Percentiles rank a stretch among this genome's conserved stretches.
Conservation (phyloP, 2,797 vertebrate species). For the Macropodus opercularis region DNA sequence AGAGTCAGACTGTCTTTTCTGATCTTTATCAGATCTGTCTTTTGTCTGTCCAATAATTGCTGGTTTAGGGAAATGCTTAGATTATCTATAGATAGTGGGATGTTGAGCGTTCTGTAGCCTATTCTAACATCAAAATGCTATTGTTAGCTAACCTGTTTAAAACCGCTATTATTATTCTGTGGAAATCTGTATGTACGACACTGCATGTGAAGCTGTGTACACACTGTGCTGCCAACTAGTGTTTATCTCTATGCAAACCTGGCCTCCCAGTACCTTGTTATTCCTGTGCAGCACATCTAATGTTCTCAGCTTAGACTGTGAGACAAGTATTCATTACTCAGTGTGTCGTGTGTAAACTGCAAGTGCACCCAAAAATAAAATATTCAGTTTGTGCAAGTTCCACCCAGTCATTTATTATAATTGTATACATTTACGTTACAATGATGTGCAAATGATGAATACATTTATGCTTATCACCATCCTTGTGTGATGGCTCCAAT, state of each 20-base stretch:
- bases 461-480: too few species aligned
- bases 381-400: neutral
- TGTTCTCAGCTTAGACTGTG: slow-evolving; percentile 46
- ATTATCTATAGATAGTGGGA: too few species aligned
- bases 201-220: slow-evolving; percentile 5
- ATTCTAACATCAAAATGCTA: too few species aligned
- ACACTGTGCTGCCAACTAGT: slow-evolving; percentile 16
- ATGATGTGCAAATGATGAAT: too few species aligned
- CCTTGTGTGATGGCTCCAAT: too few species aligned
- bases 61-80: neutral
- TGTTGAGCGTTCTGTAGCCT: too few species aligned
- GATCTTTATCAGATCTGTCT: too few species aligned
- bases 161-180: too few species aligned
- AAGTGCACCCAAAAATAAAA: slow-evolving; percentile 11
- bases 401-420: too few species aligned
- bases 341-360: neutral
- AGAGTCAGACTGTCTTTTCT: neutral
- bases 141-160: neutral
- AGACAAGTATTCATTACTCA: slow-evolving; percentile 14
- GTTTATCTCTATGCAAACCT: slow-evolving; percentile 49
- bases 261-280: slow-evolving; percentile 52
- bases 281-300: slow-evolving; percentile 56
- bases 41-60: neutral
- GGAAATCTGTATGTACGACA: neutral
- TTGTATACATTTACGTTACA: neutral